Conservation (phyloP, 2,888 invertebrate genomes). For the Venustoraphidia nigricollis region DNA sequence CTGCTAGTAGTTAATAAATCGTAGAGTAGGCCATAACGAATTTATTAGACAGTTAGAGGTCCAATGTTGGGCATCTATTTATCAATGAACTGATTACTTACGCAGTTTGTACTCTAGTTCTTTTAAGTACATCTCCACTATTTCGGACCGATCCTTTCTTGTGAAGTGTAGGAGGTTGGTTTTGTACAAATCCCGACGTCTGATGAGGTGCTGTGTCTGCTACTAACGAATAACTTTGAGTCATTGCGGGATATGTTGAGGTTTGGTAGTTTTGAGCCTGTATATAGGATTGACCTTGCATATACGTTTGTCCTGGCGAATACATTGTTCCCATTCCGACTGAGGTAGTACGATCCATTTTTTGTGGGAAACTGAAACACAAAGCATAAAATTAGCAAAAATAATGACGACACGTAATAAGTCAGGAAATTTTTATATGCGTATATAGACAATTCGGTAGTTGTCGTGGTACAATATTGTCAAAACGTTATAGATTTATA, state of each 20-base stretch:
- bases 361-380: constrained; percentile 28
- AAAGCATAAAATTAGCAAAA: constrained; percentile 5
- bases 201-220: constrained; percentile 13
- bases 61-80: neutral
- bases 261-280: constrained; percentile 25
- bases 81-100: constrained; percentile 29
- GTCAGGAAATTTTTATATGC: neutral
- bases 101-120: constrained; percentile 50
- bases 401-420: constrained; percentile 2
- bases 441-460: too few species aligned
- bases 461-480: too few species aligned
- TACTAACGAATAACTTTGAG: constrained; percentile 22
- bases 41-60: too few species aligned
- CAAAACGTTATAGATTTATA: too few species aligned
- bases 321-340: constrained; percentile 21
- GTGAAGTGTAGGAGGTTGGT: constrained; percentile 32
- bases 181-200: constrained; percentile 15
- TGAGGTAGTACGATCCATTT: constrained; percentile 27
- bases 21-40: too few species aligned
- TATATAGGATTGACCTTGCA: constrained; percentile 27
- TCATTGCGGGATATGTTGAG: constrained; percentile 14
- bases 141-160: constrained; percentile 49
- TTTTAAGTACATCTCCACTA: constrained; percentile 45
- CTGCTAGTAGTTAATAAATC: too few species aligned
- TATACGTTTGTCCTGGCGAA: constrained; percentile 14